Conservation (phyloP, 2,888 invertebrate species). For the Odontocolon sp. region DNA sequence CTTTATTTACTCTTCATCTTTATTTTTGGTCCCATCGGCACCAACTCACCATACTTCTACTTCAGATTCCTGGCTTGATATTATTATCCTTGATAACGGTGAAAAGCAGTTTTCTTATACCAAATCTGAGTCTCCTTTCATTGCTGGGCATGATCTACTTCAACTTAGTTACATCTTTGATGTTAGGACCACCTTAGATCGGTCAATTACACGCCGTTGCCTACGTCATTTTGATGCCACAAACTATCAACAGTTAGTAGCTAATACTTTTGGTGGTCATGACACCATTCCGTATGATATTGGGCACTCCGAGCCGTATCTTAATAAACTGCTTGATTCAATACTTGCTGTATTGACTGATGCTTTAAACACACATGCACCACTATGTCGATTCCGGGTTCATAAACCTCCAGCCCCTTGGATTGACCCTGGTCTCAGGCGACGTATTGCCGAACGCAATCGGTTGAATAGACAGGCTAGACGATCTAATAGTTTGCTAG, state of each 20-base stretch:
- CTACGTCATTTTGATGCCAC: background rate
- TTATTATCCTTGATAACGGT: background rate
- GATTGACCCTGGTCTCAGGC: background rate
- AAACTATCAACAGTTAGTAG: background rate
- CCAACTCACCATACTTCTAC: conserved; percentile 4
- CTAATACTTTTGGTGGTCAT: no score
- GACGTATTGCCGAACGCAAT: background rate
- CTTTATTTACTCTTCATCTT: background rate
- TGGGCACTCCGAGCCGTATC: no score
- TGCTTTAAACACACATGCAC: background rate
- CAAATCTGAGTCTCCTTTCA: conserved; percentile 8
- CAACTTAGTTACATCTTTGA: background rate
- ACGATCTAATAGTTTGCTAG: background rate
- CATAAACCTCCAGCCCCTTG: background rate
- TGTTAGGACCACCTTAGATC: background rate
- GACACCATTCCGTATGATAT: no score
- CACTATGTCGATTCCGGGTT: background rate
- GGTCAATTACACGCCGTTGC: background rate
- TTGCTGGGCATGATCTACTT: background rate
- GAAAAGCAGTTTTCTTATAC: background rate
- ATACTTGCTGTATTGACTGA: background rate
- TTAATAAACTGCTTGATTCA: no score
- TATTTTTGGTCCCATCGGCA: background rate
- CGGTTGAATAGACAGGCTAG: background rate
- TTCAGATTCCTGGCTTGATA: background rate